Conservation (phyloP, 1,140 invertebrate genomes). For the Samia ricini region DNA sequence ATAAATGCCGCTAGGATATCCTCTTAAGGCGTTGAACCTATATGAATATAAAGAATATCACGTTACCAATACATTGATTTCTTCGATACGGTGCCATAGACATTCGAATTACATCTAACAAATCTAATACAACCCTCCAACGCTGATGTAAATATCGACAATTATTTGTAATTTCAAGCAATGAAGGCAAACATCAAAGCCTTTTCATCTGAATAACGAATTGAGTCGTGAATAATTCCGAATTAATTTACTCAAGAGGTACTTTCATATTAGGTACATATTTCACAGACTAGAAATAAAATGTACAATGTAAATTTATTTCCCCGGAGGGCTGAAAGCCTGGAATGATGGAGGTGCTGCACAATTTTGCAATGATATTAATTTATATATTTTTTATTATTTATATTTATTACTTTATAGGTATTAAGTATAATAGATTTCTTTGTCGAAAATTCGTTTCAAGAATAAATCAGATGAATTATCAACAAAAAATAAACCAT, state of each 20-base stretch:
- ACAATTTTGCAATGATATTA: not conserved
- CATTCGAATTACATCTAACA: not conserved
- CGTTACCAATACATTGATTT: not conserved
- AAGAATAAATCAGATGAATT: no score
- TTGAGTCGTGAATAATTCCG: slow-evolving; percentile 55
- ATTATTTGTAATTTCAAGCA: slow-evolving; percentile 3
- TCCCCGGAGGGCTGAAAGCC: not conserved
- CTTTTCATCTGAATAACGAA: slow-evolving; percentile 14
- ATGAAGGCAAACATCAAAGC: not conserved
- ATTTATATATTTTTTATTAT: not conserved
- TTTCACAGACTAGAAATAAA: not conserved
- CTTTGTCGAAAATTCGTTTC: no score
- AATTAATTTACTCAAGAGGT: slow-evolving; percentile 37
- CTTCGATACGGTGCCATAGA: not conserved
- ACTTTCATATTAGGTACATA: not conserved
- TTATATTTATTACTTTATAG: no score
- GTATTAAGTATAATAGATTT: no score
- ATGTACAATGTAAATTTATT: not conserved
- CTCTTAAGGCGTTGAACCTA: no score
- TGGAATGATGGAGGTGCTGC: not conserved
- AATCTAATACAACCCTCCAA: not conserved
- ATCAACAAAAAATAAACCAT: no score
- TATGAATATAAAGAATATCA: not conserved
- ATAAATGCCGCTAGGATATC: no score
- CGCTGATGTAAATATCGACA: not conserved